These are phyloP conservation scores for Zaprionus kolodkinae DNA, from an alignment of 1,140 invertebrate genomes.

Conservation along the genomic window DNA sequence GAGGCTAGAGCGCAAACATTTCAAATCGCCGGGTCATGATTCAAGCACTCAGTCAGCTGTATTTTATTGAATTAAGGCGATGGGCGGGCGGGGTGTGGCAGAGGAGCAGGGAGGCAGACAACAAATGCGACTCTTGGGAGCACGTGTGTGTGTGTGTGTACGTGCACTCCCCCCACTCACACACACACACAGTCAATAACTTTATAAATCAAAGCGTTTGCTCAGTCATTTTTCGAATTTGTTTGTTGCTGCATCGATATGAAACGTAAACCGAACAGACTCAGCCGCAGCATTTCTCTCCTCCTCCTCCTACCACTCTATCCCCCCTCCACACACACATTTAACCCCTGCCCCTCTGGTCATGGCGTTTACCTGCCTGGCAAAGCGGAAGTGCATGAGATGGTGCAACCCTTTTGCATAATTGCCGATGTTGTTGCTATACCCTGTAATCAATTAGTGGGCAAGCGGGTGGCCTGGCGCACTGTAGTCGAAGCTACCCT, in stretches of 20 bases:
- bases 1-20: constrained; percentile 63
- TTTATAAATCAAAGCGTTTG: constrained; percentile 81
- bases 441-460: constrained; percentile 9
- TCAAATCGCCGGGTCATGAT: constrained; percentile 79
- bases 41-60: constrained; percentile 81
- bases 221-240: constrained; percentile 81
- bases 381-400: not conserved
- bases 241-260: constrained; percentile 67
- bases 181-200: constrained; percentile 54
- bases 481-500: not conserved
- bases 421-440: constrained; percentile 14
- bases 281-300: constrained; percentile 2
- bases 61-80: constrained; percentile 78
- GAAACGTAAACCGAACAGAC: constrained; percentile 54
- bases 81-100: not conserved
- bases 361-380: not conserved
- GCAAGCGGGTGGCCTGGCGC: not conserved
- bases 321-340: too few relatives aligned
- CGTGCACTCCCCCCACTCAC: constrained; percentile 24
- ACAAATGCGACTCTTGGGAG: constrained; percentile 68
- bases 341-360: not conserved
- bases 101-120: constrained; percentile 24
- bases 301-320: too few relatives aligned
- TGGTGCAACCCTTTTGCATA: constrained; percentile 18
- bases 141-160: constrained; percentile 11